Percentiles rank a stretch among this genome's conserved stretches.
Evolutionary conservation across 2,888 invertebrate species (phyloP).

Genomic region (Pasiphila rectangulata): DNA sequence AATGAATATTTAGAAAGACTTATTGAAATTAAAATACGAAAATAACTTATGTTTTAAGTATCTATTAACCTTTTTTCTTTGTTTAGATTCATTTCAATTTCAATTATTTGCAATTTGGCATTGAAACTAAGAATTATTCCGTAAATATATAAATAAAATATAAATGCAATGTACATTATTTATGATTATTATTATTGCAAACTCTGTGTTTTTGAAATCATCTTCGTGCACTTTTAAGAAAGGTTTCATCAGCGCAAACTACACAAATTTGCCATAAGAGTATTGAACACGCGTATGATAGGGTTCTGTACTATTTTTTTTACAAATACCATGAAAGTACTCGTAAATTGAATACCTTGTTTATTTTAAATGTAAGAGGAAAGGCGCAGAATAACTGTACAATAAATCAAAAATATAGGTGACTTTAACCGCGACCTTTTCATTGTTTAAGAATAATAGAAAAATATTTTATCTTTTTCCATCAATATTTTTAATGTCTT

Average conservation of each 20-base stretch:
- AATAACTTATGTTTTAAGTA: slow-evolving; percentile 76
- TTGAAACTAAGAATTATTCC: slow-evolving; percentile 35
- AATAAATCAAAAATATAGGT: too few relatives aligned
- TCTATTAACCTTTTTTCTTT: slow-evolving; percentile 60
- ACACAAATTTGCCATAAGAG: too few relatives aligned
- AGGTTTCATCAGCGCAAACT: background rate
- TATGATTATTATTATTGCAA: background rate
- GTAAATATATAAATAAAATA: slow-evolving; percentile 18
- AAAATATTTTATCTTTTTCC: too few relatives aligned
- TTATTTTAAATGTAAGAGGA: too few relatives aligned
- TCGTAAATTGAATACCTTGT: too few relatives aligned
- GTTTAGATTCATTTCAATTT: slow-evolving; percentile 51
- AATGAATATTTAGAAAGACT: slow-evolving; percentile 81
- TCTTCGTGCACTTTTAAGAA: slow-evolving; percentile 12
- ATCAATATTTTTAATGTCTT: too few relatives aligned
- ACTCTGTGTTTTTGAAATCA: slow-evolving; percentile 2
- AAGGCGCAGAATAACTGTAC: too few relatives aligned
- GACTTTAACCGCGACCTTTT: too few relatives aligned
- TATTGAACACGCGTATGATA: too few relatives aligned
- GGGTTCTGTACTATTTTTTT: too few relatives aligned
- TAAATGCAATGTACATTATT: background rate
- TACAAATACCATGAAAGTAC: too few relatives aligned
- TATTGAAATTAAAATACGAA: slow-evolving; percentile 79
- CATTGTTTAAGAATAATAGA: too few relatives aligned
- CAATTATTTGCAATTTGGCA: slow-evolving; percentile 18